phyloP scores from a whole-genome alignment of 2,797 vertebrate species.

The Alfaro cultratus region DNA sequence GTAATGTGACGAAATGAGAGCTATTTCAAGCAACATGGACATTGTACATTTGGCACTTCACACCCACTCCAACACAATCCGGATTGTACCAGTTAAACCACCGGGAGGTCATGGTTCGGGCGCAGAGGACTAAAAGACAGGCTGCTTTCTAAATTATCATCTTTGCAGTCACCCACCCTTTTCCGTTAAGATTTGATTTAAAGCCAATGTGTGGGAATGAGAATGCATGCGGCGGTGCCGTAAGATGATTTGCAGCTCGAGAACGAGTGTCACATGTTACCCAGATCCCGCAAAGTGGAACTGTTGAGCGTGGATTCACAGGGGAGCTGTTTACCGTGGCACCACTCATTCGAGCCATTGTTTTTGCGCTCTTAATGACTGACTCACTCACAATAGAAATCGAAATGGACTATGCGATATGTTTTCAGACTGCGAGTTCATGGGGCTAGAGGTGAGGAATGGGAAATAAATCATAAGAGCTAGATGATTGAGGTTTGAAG shows the following conservation, averaged over 20 bases:
- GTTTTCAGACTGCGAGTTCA: constrained; percentile 66
- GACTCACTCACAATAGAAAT: constrained; percentile 77
- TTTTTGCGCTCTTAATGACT: constrained; percentile 77
- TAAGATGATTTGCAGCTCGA: constrained; percentile 68
- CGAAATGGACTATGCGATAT: constrained; percentile 66
- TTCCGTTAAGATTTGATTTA: constrained; percentile 59
- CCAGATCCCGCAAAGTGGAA: constrained; percentile 62
- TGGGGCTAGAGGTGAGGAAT: constrained; percentile 42
- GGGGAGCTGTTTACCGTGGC: constrained; percentile 79
- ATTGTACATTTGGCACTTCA: constrained; percentile 38
- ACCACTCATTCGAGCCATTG: constrained; percentile 78
- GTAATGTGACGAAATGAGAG: not conserved
- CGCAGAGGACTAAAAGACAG: constrained; percentile 44
- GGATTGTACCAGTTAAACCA: constrained; percentile 42
- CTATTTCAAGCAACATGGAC: not conserved
- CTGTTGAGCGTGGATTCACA: constrained; percentile 75
- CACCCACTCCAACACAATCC: constrained; percentile 53
- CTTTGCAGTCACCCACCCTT: constrained; percentile 49
- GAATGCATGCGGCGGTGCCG: constrained; percentile 68
- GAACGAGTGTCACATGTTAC: constrained; percentile 30
- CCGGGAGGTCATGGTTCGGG: constrained; percentile 58
- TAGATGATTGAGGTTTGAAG: constrained; percentile 7
- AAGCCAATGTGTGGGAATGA: constrained; percentile 72
- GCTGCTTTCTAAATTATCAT: constrained; percentile 61
- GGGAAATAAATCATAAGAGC: constrained; percentile 23